A percentile compares a stretch with the other conserved stretches of the same genome.
Conservation (phyloP, 2,888 invertebrate species). For the Merodon equestris region DNA sequence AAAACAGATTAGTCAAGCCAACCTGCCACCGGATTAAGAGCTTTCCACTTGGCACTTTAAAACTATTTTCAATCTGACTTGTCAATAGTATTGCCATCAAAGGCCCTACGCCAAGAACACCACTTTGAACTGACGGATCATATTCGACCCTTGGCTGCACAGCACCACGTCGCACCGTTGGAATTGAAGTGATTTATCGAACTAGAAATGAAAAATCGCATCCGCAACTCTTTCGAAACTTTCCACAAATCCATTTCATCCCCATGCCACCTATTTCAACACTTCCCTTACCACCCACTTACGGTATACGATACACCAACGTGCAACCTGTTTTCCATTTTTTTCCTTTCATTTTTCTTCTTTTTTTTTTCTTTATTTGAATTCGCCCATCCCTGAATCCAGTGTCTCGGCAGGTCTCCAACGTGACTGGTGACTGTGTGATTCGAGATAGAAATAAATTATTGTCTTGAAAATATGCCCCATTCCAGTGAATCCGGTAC, state of each 20-base stretch:
- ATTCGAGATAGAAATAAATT: slow-evolving; percentile 36
- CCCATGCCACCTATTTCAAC: neutral
- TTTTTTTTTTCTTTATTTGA: neutral
- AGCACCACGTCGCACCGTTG: too few species aligned
- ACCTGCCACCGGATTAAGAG: too few species aligned
- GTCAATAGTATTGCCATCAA: too few species aligned
- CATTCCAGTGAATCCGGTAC: neutral
- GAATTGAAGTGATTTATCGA: slow-evolving; percentile 28
- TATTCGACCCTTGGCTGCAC: too few species aligned
- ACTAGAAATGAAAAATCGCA: slow-evolving; percentile 28
- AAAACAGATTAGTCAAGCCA: too few species aligned
- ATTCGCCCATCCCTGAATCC: neutral
- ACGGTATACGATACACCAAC: neutral
- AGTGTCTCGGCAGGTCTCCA: slow-evolving; percentile 10
- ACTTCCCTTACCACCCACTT: neutral
- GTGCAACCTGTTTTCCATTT: too few species aligned
- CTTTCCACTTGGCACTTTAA: too few species aligned
- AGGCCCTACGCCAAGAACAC: too few species aligned
- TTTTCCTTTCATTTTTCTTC: neutral
- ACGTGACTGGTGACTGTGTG: slow-evolving; percentile 17
- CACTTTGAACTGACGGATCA: too few species aligned
- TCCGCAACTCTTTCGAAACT: slow-evolving; percentile 13
- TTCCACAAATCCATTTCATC: slow-evolving; percentile 9
- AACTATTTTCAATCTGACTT: too few species aligned
- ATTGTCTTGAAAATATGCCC: slow-evolving; percentile 2